Evolutionary conservation across 2,888 invertebrate species (phyloP), one percentile per base, ranked within the genome.

Genomic region (Drosophila rellima): DNA sequence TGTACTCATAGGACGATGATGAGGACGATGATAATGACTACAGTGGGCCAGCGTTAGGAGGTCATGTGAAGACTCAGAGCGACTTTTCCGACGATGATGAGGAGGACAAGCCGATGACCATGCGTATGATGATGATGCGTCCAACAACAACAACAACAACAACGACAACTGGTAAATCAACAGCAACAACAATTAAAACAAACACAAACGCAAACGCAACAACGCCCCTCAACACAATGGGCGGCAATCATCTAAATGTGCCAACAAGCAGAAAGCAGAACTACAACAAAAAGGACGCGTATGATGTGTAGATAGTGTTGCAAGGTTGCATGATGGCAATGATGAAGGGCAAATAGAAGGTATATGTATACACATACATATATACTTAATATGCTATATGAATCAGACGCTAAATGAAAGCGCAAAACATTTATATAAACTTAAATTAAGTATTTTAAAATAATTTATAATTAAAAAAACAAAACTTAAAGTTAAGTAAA

Each of bases 241-340:
- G 80, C 60, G 79, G 86, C 40, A 91, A 88, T 78, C 84, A 82
- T 86, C 92, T 90, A 80, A 90, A 86, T 88, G 91, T 92, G 89
- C 92, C 92, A 92, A 88, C 91, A 87, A 82, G 91, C 91, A 78
- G 93, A 91, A 94, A 93, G 90, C 92, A 93, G 42, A 82, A 77
- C 56, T 70, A 64, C 62, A 26, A 26, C 26, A 93, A 93, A 91
- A 94, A 94, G 94, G 94, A 94, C 91, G 93, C 94, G 78, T 93
- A 94, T 91, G 93, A 94, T 88, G 93, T 93, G 91, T 94, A 92
- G 93, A 77, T 57, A 70, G 31, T 20, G 23, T 45, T 44, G 57
- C 55, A 20, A 37, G 29, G 29, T 54, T 18, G 54, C 54, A 31
- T 5, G 54, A 20, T 17, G 42, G 42, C 33, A 50, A n/a, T n/a